phyloP scores from a whole-genome alignment of 2,888 invertebrate genomes.

The Caenorhabditis afra region DNA sequence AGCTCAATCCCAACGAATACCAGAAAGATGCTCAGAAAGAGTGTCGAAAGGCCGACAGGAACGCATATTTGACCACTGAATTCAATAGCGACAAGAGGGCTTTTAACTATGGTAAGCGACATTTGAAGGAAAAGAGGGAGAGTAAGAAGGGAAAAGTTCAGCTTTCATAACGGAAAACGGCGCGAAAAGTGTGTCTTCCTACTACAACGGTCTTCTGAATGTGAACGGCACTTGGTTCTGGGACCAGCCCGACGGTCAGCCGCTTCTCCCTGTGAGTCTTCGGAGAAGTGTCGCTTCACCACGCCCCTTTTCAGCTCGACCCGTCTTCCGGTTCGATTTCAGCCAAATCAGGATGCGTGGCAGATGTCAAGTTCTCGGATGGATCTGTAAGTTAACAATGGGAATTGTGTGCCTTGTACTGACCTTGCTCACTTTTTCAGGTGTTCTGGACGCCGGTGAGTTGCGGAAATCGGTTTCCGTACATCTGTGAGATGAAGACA shows the following conservation, averaged over 20 bases:
- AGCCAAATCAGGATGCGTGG: conserved; percentile 20
- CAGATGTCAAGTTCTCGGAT: conserved; percentile 31
- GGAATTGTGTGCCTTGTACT: neutral
- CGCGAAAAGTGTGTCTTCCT: conserved; percentile 1
- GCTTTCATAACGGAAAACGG: conserved; percentile 15
- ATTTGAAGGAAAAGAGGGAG: neutral
- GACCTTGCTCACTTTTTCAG: neutral
- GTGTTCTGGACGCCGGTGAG: conserved; percentile 18
- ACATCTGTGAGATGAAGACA: conserved; percentile 19
- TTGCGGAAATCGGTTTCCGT: conserved; percentile 27
- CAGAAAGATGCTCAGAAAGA: conserved; percentile 5
- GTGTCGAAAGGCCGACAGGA: neutral
- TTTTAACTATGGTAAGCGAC: conserved; percentile 18
- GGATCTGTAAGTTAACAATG: conserved; percentile 16
- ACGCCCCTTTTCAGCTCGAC: conserved; percentile 21
- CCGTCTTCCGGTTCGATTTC: conserved; percentile 21
- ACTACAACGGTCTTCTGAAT: conserved; percentile 23
- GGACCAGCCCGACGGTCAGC: conserved; percentile 21
- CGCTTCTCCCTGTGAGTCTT: conserved; percentile 23
- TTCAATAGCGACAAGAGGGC: conserved; percentile 18
- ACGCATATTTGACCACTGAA: conserved; percentile 19
- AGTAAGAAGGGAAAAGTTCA: neutral
- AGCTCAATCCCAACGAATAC: conserved; percentile 6
- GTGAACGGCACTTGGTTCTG: conserved; percentile 33
- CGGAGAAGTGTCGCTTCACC: too few species aligned